Evolutionary conservation across 2,888 invertebrate genomes (phyloP), one percentile per base, ranked within the genome.

Genomic region (Heliothis peltigera): DNA sequence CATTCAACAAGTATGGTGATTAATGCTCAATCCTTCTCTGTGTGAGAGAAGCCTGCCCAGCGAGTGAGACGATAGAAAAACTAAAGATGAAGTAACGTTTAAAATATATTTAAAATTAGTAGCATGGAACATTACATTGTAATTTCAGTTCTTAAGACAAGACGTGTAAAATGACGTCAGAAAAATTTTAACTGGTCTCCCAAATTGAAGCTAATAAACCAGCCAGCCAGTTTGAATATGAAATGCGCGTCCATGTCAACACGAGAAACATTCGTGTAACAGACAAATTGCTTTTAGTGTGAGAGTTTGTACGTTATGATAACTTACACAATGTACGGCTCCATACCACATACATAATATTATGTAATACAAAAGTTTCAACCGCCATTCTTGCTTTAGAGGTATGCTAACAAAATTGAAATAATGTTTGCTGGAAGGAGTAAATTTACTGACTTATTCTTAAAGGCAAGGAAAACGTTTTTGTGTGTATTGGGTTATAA

Each of bases 261-360:
- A 82, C 58, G 64, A 71, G 82, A 80, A 83, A 83, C 80, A 87
- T 84, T 82, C 76, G 75, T 82, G 83, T 84, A 79, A 82, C 83
- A 82, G 82, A 84, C 85, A 87, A 87, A 89, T 89, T 89, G 86
- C 85, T 86, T 84, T 79, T 79, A 73, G 77, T 74, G 70, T 82
- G 70, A 64, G 62, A 77, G 81, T 83, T 84, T 81, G 77, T 77
- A 76, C 64, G 79, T 84, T 83, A 84, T 77, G 71, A 77, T 81
- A 75, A 70, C 75, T 71, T 76, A 51, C 46, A 66, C 74, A 73
- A 74, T 71, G 75, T 79, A 66, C 53, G 77, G 49, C 48, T 61
- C 44, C 55, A 44, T 62, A 65, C 67, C 63, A 79, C 73, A 69
- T 75, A 57, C 71, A 74, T 66, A 71, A 69, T 74, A 70, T 43